Percentiles rank a stretch among this genome's conserved stretches.
These are phyloP conservation scores for Alfaro cultratus DNA, from an alignment of 2,797 vertebrate genomes.

Conservation along the genomic window DNA sequence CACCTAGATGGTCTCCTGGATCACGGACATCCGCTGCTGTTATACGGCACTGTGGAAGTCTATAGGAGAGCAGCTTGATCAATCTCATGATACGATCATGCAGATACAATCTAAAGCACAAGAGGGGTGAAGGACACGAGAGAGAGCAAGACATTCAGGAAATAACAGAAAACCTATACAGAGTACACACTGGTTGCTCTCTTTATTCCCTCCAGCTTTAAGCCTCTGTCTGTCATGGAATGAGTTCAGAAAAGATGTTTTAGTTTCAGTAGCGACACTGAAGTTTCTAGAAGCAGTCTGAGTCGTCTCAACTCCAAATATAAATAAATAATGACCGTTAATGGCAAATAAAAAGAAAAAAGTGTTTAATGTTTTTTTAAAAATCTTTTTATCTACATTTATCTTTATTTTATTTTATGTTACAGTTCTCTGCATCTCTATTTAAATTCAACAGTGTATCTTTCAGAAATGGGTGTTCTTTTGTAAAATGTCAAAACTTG, in stretches of 20 bases:
- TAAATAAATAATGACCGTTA: not conserved
- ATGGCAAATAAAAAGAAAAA: not conserved
- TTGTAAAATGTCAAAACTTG: not conserved
- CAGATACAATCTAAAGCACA: too few relatives aligned
- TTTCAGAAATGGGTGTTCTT: not conserved
- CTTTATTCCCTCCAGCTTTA: not conserved
- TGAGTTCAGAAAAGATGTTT: not conserved
- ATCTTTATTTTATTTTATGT: not conserved
- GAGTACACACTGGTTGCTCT: not conserved
- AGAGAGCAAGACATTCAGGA: not conserved
- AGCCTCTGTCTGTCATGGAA: not conserved
- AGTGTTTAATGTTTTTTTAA: not conserved
- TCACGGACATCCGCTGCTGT: too few relatives aligned
- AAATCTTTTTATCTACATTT: not conserved
- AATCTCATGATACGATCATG: too few relatives aligned
- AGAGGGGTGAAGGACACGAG: not conserved
- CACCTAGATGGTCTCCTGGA: too few relatives aligned
- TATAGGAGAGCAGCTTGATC: too few relatives aligned
- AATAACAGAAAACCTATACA: not conserved
- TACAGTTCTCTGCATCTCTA: not conserved
- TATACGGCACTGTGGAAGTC: too few relatives aligned
- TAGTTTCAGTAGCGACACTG: not conserved
- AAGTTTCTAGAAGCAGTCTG: not conserved
- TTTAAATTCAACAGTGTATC: not conserved
- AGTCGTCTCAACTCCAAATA: not conserved